phyloP scores from a whole-genome alignment of 1,140 invertebrate species.

The Mylabris phalerata region DNA sequence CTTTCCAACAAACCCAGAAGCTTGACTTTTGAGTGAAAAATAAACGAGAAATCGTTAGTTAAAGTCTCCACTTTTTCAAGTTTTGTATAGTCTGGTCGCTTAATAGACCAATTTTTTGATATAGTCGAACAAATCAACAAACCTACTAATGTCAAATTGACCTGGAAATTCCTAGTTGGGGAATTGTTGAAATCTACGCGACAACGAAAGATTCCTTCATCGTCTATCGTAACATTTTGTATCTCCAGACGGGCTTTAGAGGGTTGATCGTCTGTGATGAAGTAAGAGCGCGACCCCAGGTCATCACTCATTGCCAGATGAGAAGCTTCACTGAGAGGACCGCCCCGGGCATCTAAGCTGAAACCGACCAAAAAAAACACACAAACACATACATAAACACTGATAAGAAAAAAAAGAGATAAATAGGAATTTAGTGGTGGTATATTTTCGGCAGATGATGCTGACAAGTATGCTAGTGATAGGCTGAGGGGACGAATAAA shows the following conservation, averaged over 20 bases:
- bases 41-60: too few species aligned
- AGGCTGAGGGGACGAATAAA: neutral
- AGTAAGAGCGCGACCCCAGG: conserved; percentile 66
- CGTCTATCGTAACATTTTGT: conserved; percentile 60
- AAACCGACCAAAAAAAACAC: conserved; percentile 23
- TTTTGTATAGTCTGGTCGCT: too few species aligned
- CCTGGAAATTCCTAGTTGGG: conserved; percentile 74
- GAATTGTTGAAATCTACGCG: conserved; percentile 79
- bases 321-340: conserved; percentile 52
- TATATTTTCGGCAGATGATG: neutral
- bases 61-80: too few species aligned
- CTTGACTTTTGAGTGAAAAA: too few species aligned
- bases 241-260: conserved; percentile 65
- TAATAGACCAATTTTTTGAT: too few species aligned
- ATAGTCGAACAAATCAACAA: conserved; percentile 35
- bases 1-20: too few species aligned
- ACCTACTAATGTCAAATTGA: conserved; percentile 83
- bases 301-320: conserved; percentile 70
- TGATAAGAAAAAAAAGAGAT: conserved; percentile 6
- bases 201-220: conserved; percentile 75
- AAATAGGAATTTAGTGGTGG: neutral
- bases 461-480: too few species aligned
- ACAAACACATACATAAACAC: conserved; percentile 3
- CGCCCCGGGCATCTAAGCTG: conserved; percentile 70
- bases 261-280: conserved; percentile 60